These are phyloP conservation scores for Lycophotia porphyrea DNA, from an alignment of 2,888 invertebrate species.

Conservation along the genomic window DNA sequence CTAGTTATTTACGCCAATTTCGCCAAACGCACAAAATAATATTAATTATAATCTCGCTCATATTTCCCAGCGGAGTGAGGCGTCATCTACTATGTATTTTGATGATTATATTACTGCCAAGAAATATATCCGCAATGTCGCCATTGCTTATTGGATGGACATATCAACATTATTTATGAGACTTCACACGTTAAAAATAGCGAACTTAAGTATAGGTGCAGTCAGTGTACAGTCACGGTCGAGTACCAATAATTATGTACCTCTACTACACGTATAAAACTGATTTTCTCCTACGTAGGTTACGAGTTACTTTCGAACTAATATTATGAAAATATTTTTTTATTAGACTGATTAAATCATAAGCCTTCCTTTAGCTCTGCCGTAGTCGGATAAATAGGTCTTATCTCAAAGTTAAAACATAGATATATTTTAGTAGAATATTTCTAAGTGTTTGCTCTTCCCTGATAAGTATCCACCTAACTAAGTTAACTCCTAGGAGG, in stretches of 20 bases:
- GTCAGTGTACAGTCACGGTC: neutral
- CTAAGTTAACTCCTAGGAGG: slow-evolving; percentile 1
- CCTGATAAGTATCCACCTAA: neutral
- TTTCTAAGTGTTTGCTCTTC: neutral
- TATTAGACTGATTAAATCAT: neutral
- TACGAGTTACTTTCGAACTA: neutral
- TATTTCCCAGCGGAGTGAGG: slow-evolving; percentile 13
- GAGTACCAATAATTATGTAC: neutral
- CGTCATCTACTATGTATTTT: neutral
- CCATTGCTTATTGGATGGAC: slow-evolving; percentile 9
- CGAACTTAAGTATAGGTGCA: neutral
- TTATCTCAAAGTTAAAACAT: neutral
- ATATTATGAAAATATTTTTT: neutral
- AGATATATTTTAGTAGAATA: neutral
- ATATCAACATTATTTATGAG: slow-evolving; percentile 13
- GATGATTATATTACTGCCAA: slow-evolving; percentile 9
- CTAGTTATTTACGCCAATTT: neutral
- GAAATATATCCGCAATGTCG: slow-evolving; percentile 9
- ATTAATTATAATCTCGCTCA: slow-evolving; percentile 9
- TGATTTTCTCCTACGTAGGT: no score
- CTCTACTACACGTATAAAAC: neutral
- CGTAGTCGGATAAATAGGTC: neutral
- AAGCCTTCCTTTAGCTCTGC: neutral
- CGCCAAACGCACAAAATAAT: neutral
- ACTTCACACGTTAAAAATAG: neutral